These are phyloP conservation scores for Vireo altiloquus DNA, from an alignment of 2,113 vertebrate genomes.

Conservation along the genomic window DNA sequence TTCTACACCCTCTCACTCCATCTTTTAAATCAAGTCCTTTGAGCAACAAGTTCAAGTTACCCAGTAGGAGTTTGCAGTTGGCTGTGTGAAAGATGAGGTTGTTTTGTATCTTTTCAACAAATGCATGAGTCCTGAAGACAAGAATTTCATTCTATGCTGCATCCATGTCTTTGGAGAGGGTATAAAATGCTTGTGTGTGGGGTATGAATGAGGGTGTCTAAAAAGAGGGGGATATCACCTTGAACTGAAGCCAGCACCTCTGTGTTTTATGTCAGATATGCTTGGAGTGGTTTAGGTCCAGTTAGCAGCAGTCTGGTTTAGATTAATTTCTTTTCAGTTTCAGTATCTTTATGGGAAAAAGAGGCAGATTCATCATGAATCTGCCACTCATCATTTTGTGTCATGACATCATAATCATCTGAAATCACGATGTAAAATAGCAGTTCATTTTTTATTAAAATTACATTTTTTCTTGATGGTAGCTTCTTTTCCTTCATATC, in stretches of 20 bases:
- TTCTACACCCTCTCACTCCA: background rate
- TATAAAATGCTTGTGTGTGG: background rate
- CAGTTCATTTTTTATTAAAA: background rate
- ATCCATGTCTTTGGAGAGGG: background rate
- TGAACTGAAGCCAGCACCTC: background rate
- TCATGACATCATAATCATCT: background rate
- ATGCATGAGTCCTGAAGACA: background rate
- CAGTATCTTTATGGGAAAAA: background rate
- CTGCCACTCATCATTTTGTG: background rate
- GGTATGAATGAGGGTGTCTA: background rate
- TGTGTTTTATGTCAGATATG: background rate
- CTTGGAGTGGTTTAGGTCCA: background rate
- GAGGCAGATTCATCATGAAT: background rate
- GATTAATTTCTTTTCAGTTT: background rate
- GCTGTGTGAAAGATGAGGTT: background rate
- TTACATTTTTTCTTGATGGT: background rate
- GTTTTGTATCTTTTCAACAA: background rate
- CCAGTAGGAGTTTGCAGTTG: background rate
- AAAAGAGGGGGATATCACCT: background rate
- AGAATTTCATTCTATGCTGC: background rate
- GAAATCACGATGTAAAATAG: background rate
- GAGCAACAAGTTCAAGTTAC: background rate
- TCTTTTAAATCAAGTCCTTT: background rate
- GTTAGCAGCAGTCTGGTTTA: background rate
- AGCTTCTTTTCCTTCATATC: background rate